Conservation (phyloP, 2,797 vertebrate species). For the Clarias pachynema region DNA sequence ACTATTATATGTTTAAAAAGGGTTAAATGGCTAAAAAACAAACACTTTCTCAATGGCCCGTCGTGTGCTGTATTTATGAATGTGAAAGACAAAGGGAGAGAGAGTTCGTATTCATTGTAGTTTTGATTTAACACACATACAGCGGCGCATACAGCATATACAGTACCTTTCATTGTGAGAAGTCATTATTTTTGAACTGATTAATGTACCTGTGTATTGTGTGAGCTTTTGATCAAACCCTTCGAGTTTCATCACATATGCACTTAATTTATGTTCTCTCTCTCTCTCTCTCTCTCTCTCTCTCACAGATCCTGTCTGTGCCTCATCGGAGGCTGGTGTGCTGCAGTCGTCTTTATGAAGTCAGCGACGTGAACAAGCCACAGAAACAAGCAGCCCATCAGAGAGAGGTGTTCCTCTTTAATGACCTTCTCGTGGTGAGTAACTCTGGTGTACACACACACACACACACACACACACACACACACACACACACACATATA, state of each 20-base stretch:
- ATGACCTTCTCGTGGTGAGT: constrained; percentile 95
- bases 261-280: neutral
- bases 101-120: neutral
- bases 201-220: neutral
- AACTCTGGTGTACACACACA: constrained; percentile 33
- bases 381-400: constrained; percentile 97
- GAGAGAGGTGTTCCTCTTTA: constrained; percentile 98
- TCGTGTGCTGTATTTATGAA: neutral
- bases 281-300: neutral
- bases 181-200: neutral
- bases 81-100: neutral
- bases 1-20: neutral
- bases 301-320: constrained; percentile 87
- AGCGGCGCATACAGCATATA: no score
- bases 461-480: neutral
- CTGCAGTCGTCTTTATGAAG: constrained; percentile 97
- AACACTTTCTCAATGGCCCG: neutral
- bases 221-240: neutral
- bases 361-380: constrained; percentile 93
- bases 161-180: no score
- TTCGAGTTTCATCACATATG: neutral
- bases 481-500: neutral
- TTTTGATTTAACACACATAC: neutral
- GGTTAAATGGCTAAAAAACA: neutral
- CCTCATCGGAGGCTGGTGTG: constrained; percentile 96